A percentile compares a stretch with the other conserved stretches of the same genome.
Evolutionary conservation across 2,113 vertebrate species (phyloP).

Genomic region (Emydocephalus ijimae): DNA sequence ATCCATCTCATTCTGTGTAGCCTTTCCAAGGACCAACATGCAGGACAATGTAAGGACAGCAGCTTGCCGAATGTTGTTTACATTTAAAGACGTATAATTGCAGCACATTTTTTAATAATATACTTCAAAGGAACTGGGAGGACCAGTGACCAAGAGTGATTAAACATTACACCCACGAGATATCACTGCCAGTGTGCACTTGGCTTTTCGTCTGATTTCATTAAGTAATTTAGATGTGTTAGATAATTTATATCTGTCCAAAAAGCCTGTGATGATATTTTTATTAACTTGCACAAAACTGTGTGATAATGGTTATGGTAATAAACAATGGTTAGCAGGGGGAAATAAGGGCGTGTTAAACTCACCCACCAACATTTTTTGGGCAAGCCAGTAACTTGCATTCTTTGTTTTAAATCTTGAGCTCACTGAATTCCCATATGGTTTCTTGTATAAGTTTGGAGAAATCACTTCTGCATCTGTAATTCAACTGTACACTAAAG

Average conservation of each 20-base stretch:
- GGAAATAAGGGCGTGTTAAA: background rate
- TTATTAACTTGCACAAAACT: background rate
- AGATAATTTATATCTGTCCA: background rate
- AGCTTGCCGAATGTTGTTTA: background rate
- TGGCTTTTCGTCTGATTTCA: background rate
- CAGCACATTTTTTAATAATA: background rate
- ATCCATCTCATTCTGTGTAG: slow-evolving; percentile 77
- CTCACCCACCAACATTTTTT: background rate
- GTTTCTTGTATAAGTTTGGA: background rate
- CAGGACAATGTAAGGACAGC: slow-evolving; percentile 67
- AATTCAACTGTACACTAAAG: background rate
- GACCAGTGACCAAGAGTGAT: background rate
- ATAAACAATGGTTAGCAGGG: background rate
- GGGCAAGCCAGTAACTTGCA: background rate
- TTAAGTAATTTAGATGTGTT: background rate
- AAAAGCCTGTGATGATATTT: background rate
- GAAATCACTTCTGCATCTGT: background rate
- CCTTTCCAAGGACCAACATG: slow-evolving; percentile 59
- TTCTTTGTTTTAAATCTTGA: background rate
- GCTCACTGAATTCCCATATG: background rate
- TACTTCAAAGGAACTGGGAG: background rate
- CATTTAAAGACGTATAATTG: background rate
- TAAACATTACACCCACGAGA: background rate
- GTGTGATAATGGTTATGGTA: background rate
- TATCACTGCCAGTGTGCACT: accelerated